A percentile compares a stretch with the other conserved stretches of the same genome.
Evolutionary conservation across 2,797 vertebrate genomes (phyloP).

Genomic region (Neomorphus geoffroyi): DNA sequence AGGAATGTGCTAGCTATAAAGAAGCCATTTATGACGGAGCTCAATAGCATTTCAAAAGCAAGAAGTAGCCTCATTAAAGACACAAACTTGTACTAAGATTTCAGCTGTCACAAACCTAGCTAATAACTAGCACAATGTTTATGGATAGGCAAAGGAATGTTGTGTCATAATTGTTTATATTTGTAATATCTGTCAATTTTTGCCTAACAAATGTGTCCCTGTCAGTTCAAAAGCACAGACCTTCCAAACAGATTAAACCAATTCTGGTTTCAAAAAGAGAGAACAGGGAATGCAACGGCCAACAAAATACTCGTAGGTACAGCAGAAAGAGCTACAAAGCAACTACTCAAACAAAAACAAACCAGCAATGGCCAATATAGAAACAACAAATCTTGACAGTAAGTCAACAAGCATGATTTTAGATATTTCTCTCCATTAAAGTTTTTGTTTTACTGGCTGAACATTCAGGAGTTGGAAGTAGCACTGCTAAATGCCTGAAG

Average conservation of each 20-base stretch:
- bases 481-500: neutral
- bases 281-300: neutral
- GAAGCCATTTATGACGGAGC: slow-evolving; percentile 43
- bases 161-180: neutral
- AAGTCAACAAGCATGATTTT: neutral
- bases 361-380: neutral
- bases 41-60: slow-evolving; percentile 54
- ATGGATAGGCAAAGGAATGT: neutral
- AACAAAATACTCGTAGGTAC: neutral
- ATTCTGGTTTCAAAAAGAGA: neutral
- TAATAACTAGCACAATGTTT: slow-evolving; percentile 16
- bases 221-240: neutral
- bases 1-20: slow-evolving; percentile 64
- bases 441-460: neutral
- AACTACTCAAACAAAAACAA: neutral
- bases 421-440: neutral
- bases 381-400: neutral
- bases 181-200: neutral
- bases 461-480: neutral
- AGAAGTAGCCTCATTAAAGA: slow-evolving; percentile 35
- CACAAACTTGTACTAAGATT: neutral
- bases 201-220: neutral
- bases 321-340: neutral
- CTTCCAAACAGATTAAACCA: neutral
- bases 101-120: slow-evolving; percentile 16